Conservation (phyloP, 2,888 invertebrate species). For the Harpagoxenus sublaevis region DNA sequence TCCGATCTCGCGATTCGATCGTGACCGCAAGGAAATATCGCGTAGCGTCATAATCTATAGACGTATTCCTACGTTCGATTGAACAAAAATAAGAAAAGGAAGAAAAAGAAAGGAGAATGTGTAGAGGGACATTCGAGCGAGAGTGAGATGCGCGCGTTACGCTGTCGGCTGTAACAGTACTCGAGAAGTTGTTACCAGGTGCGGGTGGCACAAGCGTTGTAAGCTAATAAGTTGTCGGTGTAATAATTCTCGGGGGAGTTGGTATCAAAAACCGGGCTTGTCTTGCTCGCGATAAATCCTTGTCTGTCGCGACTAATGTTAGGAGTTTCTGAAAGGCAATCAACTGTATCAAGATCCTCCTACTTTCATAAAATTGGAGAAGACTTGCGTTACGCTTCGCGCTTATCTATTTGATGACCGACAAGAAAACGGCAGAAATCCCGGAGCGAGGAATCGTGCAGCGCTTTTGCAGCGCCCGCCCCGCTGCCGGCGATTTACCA, state of each 20-base stretch:
- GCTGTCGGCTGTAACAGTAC: conserved; percentile 10
- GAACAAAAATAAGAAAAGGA: neutral
- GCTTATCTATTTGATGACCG: conserved; percentile 52
- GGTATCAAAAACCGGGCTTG: conserved; percentile 46
- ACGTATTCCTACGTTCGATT: neutral
- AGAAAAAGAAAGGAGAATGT: neutral
- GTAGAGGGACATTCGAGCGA: neutral
- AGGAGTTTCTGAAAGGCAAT: conserved; percentile 50
- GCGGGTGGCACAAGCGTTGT: conserved; percentile 42
- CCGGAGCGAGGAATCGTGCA: conserved; percentile 29
- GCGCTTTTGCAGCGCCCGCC: conserved; percentile 22
- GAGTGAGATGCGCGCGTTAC: conserved; percentile 11
- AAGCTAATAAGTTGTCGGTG: conserved; percentile 47
- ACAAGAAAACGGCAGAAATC: conserved; percentile 46
- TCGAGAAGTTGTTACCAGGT: conserved; percentile 39
- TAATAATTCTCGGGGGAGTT: conserved; percentile 48
- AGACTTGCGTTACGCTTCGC: conserved; percentile 35
- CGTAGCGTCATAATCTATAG: neutral
- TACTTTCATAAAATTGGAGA: conserved; percentile 37
- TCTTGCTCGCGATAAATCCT: conserved; percentile 40
- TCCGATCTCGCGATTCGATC: conserved; percentile 21
- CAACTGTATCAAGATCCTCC: conserved; percentile 48
- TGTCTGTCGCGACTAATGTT: conserved; percentile 45
- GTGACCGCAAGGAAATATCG: conserved; percentile 31
- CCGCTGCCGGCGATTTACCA: conserved; percentile 45